Evolutionary conservation across 2,797 vertebrate species (phyloP).

Genomic region (Salmo trutta): DNA sequence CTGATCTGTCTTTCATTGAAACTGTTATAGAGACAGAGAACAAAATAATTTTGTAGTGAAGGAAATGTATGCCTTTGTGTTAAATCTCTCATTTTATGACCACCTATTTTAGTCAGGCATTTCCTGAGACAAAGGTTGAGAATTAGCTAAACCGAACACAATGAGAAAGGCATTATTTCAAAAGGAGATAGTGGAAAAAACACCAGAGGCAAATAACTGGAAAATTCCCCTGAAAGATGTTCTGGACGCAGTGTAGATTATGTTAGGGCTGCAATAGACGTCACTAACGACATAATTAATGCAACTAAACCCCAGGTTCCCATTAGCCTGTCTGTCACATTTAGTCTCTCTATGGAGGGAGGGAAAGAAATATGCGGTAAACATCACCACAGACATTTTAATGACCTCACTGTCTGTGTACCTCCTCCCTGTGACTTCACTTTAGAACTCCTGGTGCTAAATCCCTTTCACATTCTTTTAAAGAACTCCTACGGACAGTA

Average conservation of each 20-base stretch:
- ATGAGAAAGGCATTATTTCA: constrained; percentile 24
- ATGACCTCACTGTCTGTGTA: constrained; percentile 43
- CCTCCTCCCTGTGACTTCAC: constrained; percentile 36
- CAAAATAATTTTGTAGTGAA: constrained; percentile 7
- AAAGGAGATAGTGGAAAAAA: constrained; percentile 24
- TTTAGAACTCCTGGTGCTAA: background rate
- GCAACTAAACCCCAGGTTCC: constrained; percentile 38
- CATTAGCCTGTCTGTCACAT: constrained; percentile 47
- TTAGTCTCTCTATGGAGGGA: constrained; percentile 23
- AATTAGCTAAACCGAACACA: constrained; percentile 31
- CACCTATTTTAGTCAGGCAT: constrained; percentile 47
- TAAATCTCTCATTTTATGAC: constrained; percentile 19
- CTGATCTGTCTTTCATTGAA: background rate
- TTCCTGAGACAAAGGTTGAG: constrained; percentile 41
- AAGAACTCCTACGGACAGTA: constrained; percentile 55
- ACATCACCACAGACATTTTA: constrained; percentile 41
- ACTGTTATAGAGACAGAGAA: background rate
- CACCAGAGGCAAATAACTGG: background rate
- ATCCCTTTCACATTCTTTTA: constrained; percentile 7
- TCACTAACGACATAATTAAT: background rate
- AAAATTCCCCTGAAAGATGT: constrained; percentile 25
- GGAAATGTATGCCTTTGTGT: constrained; percentile 37
- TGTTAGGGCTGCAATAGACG: background rate
- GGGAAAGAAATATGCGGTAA: constrained; percentile 38
- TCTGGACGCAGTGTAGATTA: constrained; percentile 1